Conservation (phyloP, 2,113 vertebrate species). For the Malurus alboscapulatus region DNA sequence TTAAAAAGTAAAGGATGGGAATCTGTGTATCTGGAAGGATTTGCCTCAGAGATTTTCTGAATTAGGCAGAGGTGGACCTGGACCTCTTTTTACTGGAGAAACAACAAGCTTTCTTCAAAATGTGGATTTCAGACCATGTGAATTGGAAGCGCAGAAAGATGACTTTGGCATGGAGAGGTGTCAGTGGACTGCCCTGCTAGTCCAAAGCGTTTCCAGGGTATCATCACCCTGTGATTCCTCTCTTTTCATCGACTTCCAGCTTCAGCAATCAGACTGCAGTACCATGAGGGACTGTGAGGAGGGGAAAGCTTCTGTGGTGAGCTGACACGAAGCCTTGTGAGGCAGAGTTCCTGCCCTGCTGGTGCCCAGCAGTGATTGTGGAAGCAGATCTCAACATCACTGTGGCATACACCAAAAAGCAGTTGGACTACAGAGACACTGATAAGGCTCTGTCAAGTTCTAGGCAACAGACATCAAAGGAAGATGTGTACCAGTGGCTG, state of each 20-base stretch:
- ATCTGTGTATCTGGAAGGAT: neutral
- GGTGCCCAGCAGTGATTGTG: neutral
- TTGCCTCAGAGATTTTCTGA: neutral
- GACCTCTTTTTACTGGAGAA: neutral
- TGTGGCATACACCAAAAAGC: neutral
- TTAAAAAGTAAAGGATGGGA: neutral
- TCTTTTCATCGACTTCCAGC: neutral
- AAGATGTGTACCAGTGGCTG: neutral
- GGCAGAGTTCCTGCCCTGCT: neutral
- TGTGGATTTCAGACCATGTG: neutral
- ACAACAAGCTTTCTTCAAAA: neutral
- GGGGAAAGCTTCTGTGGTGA: accelerated
- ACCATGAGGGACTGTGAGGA: neutral
- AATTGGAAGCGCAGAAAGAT: neutral
- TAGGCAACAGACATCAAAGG: neutral
- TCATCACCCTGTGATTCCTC: neutral
- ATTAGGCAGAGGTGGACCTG: neutral
- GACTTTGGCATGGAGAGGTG: accelerated
- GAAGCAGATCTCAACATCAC: neutral
- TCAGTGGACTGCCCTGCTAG: neutral
- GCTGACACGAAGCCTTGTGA: accelerated
- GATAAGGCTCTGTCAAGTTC: neutral
- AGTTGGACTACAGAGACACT: accelerated
- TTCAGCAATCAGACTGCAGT: neutral
- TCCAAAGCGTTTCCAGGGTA: neutral